Base-by-base conservation (phyloP, 2,888 invertebrate species). In the Volucella inanis region DNA sequence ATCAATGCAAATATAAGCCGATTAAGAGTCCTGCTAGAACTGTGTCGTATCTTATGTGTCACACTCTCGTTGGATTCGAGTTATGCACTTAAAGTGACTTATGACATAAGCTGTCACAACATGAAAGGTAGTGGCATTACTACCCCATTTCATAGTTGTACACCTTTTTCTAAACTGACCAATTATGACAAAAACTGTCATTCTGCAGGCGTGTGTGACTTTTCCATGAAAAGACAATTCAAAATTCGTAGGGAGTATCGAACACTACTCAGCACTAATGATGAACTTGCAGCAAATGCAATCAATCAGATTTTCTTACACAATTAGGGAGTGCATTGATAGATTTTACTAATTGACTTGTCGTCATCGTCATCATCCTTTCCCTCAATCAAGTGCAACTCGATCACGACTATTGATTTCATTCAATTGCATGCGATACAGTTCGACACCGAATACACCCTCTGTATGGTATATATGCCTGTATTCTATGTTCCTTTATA, bases 331-430 rank as follows among this genome's bases (percentile, higher is more conserved):
- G 18, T 71, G 54, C 22, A 76, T 74, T 81, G 85, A 80, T 64
- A 43, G 68, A 80, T 76, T 74, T 67, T 64, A 62, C 80, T 85
- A 85, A 85, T 85, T 85, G 85, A 77, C 70, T 80, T 76, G 68
- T 72, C 72, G 15, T 57, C 50, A 57, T 55, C 71, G 38, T 67
- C 75, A 47, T 70, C 22, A 43, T 75, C 39, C 47, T 75, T n/a
- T 47, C 41, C 31, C 57, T 14, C 47, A 15, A 61, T 41, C 43
- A 71, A 54, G 54, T 70, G 52, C 79, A 61, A 64, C 57, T 64
- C 41, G 64, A 52, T 59, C 47, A 15, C 57, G 52, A 39, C 85
- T 77, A 76, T 85, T 76, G 80, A 80, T 80, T 80, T 71, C 50
- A 72, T 80, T 72, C 80, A 72, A 80, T 77, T 47, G 64, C 71